Evolutionary conservation across 64 coral and sea anemone genomes (phyloP).

Genomic region (Montipora sp.): DNA sequence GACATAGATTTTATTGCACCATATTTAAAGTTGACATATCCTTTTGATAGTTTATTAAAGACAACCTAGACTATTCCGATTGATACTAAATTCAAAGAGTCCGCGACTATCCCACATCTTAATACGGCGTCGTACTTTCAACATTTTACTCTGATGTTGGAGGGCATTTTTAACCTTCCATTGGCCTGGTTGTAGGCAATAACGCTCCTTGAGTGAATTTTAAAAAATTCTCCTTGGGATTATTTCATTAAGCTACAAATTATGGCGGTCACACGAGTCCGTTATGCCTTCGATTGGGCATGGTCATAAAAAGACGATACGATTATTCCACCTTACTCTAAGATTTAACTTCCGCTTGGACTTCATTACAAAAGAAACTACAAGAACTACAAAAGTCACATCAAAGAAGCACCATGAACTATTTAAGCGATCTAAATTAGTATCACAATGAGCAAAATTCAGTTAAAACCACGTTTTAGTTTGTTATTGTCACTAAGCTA

Average conservation of each 20-base stretch:
- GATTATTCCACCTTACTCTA: too few relatives aligned
- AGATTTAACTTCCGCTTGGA: too few relatives aligned
- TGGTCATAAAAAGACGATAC: background rate
- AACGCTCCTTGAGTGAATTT: background rate
- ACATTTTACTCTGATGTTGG: background rate
- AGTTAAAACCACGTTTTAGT: background rate
- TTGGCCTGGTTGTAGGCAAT: background rate
- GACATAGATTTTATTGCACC: conserved; percentile 9
- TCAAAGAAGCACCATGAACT: background rate
- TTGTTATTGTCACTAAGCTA: background rate
- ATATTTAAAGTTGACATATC: background rate
- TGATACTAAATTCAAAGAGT: background rate
- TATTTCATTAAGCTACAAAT: background rate
- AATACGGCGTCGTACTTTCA: background rate
- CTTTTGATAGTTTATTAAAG: conserved; percentile 9
- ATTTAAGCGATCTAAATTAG: background rate
- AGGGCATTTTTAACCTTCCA: background rate
- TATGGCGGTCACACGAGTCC: background rate
- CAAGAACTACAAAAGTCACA: too few relatives aligned
- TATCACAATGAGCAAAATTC: background rate
- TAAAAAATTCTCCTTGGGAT: background rate
- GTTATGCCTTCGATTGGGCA: background rate
- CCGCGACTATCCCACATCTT: background rate
- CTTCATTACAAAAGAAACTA: too few relatives aligned
- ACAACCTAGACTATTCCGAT: background rate